Conservation (phyloP, 2,888 invertebrate species). For the Escarpia spicata region DNA sequence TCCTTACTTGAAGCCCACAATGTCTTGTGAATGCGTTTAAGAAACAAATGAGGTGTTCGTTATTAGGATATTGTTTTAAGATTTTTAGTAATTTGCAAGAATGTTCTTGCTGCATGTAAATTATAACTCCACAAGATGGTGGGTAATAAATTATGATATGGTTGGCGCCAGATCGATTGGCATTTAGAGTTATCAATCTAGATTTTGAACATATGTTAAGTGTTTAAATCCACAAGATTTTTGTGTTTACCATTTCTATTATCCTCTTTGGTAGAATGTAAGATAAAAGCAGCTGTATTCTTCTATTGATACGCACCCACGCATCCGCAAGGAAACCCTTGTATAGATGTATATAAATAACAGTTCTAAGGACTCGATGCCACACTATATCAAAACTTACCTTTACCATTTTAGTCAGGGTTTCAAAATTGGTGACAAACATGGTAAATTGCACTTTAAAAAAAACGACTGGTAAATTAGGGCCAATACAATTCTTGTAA, state of each 20-base stretch:
- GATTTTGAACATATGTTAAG: no score
- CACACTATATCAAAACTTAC: no score
- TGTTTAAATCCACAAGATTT: not conserved
- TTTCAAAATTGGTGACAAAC: not conserved
- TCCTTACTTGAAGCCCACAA: not conserved
- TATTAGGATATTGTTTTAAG: no score
- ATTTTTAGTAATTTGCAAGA: no score
- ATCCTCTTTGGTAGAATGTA: not conserved
- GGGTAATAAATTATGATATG: not conserved
- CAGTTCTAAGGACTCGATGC: no score
- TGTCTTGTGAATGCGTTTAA: not conserved
- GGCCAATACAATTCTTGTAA: not conserved
- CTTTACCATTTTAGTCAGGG: not conserved
- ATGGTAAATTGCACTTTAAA: not conserved
- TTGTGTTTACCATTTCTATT: not conserved
- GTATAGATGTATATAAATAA: no score
- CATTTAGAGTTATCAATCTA: not conserved
- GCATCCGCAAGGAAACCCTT: no score
- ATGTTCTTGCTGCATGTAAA: no score
- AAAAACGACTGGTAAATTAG: not conserved
- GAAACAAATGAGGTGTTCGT: no score
- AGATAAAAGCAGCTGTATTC: not conserved
- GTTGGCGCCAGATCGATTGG: not conserved
- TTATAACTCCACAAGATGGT: not conserved
- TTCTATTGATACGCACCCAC: no score